phyloP scores from a whole-genome alignment of 2,113 vertebrate species.

The Malaclemys terrapin region DNA sequence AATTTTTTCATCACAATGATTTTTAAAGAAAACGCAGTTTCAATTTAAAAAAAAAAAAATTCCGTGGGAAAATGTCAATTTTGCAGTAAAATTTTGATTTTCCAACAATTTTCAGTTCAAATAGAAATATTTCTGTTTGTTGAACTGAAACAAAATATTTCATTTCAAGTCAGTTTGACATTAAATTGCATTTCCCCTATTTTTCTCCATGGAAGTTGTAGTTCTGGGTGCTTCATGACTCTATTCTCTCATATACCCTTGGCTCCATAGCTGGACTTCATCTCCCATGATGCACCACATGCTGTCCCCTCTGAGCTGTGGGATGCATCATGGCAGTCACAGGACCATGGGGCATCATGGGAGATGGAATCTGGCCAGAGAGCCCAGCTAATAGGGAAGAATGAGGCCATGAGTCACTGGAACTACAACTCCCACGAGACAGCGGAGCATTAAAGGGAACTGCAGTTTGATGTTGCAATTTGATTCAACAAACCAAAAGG shows the following conservation, averaged over 20 bases:
- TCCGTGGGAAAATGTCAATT: neutral
- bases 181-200: neutral
- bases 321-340: neutral
- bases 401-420: neutral
- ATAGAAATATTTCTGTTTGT: too few relatives aligned
- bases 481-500: neutral
- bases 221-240: neutral
- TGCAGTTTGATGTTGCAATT: neutral
- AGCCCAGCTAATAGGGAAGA: neutral
- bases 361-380: neutral
- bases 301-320: rapidly evolving
- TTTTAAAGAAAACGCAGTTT: neutral
- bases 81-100: rapidly evolving
- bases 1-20: neutral
- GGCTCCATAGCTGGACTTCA: neutral
- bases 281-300: neutral
- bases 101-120: neutral
- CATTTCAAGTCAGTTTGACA: neutral
- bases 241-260: rapidly evolving
- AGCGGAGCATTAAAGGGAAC: neutral
- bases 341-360: neutral
- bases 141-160: neutral
- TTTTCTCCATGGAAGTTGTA: neutral
- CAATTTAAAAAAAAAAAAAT: neutral
- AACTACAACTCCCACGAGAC: neutral